Evolutionary conservation across 2,113 vertebrate species (phyloP).

Genomic region (Semicossyphus pulcher): DNA sequence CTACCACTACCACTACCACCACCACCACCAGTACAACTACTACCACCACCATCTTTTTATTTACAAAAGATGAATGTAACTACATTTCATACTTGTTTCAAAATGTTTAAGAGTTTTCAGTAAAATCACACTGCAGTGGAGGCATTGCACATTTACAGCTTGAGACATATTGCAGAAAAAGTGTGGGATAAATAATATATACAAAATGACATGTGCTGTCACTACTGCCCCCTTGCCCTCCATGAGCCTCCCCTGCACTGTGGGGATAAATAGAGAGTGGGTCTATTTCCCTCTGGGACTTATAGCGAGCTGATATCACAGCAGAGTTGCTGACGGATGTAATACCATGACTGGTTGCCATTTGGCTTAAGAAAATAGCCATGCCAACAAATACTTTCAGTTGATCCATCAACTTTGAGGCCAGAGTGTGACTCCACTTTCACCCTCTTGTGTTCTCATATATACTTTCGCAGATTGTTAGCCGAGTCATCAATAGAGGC

Average conservation of each 20-base stretch:
- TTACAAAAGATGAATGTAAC: too few species aligned
- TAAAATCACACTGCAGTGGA: background rate
- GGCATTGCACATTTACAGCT: background rate
- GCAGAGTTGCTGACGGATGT: conserved; percentile 73
- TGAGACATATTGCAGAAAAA: background rate
- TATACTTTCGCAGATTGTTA: conserved; percentile 48
- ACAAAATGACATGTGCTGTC: conserved; percentile 49
- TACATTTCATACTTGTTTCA: too few species aligned
- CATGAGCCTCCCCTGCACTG: conserved; percentile 40
- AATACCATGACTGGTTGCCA: conserved; percentile 56
- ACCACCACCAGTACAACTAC: too few species aligned
- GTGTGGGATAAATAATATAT: conserved; percentile 29
- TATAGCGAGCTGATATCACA: conserved; percentile 42
- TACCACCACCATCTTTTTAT: too few species aligned
- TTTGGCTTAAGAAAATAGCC: conserved; percentile 74
- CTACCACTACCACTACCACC: too few species aligned
- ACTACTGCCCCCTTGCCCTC: conserved; percentile 38
- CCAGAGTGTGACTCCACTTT: conserved; percentile 41
- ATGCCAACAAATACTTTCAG: conserved; percentile 74
- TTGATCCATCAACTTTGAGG: conserved; percentile 78
- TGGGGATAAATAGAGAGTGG: conserved; percentile 54
- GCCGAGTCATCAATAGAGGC: conserved; percentile 66
- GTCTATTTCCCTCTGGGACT: conserved; percentile 46
- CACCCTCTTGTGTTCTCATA: conserved; percentile 28
- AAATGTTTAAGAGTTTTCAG: background rate